These are phyloP conservation scores for Lepidocolaptes lacrymiger DNA, from an alignment of 2,797 vertebrate species.

Conservation along the genomic window DNA sequence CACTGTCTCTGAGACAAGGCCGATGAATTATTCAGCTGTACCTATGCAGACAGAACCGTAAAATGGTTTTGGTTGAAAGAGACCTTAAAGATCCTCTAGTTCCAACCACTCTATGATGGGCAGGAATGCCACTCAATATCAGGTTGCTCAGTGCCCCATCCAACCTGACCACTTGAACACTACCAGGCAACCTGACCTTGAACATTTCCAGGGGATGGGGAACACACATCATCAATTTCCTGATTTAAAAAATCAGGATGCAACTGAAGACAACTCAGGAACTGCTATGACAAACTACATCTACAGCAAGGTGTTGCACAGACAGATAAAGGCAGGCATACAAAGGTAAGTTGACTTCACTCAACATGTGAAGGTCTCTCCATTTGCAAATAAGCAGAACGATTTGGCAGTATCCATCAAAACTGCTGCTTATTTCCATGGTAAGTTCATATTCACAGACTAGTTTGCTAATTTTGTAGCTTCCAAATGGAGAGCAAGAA, in stretches of 20 bases:
- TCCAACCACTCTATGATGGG: background rate
- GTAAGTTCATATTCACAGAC: background rate
- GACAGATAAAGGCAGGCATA: background rate
- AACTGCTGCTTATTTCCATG: background rate
- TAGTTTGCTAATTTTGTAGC: background rate
- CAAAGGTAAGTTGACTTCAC: background rate
- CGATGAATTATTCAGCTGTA: background rate
- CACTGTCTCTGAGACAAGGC: background rate
- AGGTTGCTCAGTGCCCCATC: background rate
- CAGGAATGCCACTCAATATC: background rate
- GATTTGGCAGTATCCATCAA: background rate
- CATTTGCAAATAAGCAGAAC: background rate
- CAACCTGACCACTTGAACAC: background rate
- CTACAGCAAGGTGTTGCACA: background rate
- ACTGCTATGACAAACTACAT: background rate
- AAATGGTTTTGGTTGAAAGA: background rate
- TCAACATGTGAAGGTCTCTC: background rate
- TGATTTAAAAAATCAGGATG: background rate
- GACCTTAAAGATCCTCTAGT: background rate
- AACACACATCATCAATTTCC: background rate
- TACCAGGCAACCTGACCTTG: background rate
- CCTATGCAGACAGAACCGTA: background rate
- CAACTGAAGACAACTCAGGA: background rate
- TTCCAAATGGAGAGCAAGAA: background rate
- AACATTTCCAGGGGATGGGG: background rate